These are phyloP conservation scores for Mantis religiosa DNA, from an alignment of 2,888 invertebrate species.

Conservation along the genomic window DNA sequence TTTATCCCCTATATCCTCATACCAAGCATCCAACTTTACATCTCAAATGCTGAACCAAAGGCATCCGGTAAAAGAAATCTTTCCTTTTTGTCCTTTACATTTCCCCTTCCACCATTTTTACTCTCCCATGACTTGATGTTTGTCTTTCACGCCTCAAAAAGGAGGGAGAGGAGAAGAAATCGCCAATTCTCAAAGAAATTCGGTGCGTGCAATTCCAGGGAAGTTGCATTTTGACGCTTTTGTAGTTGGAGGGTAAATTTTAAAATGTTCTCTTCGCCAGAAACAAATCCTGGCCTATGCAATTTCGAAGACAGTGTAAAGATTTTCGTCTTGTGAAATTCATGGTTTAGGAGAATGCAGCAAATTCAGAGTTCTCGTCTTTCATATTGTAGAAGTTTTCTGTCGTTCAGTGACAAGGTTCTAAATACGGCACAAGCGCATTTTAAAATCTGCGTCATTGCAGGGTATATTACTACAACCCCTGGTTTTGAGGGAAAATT, in stretches of 20 bases:
- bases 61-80: neutral
- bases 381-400: neutral
- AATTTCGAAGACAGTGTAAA: neutral
- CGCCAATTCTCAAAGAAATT: neutral
- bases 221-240: neutral
- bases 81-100: neutral
- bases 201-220: neutral
- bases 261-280: neutral
- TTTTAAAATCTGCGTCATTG: too few relatives aligned
- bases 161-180: neutral
- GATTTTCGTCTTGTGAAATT: neutral
- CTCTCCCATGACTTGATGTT: neutral
- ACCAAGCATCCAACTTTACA: conserved; percentile 2
- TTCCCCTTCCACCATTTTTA: neutral
- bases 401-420: too few relatives aligned
- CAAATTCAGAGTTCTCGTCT: neutral
- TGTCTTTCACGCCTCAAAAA: neutral
- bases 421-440: too few relatives aligned
- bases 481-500: too few relatives aligned
- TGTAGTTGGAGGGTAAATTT: neutral
- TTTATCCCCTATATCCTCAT: neutral
- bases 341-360: neutral
- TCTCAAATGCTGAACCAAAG: conserved; percentile 7
- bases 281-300: neutral
- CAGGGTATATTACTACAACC: too few relatives aligned